A percentile compares a stretch with the other conserved stretches of the same genome.
These are phyloP conservation scores for Acipenser ruthenus DNA, from an alignment of 2,797 vertebrate genomes.

Conservation along the genomic window DNA sequence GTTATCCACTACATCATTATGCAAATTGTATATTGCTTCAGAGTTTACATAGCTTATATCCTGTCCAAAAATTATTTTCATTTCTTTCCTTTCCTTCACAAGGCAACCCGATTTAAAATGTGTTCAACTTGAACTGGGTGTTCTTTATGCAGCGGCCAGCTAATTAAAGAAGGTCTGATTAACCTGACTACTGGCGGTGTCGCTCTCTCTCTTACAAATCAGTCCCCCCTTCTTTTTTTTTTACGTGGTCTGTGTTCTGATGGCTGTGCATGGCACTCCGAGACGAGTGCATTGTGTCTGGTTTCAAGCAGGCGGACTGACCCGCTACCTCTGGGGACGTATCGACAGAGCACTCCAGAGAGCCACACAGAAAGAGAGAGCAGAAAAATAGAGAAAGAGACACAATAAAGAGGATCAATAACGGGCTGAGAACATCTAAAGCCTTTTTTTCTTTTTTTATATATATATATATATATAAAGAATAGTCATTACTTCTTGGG, in stretches of 20 bases:
- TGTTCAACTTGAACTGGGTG: constrained; percentile 51
- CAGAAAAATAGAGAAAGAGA: constrained; percentile 64
- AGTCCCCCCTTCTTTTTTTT: constrained; percentile 58
- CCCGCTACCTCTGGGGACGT: constrained; percentile 92
- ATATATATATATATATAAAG: constrained; percentile 1
- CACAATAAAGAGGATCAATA: constrained; percentile 63
- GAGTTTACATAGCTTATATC: constrained; percentile 55
- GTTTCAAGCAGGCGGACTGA: constrained; percentile 97
- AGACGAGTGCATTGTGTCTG: constrained; percentile 98
- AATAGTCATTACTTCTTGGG: constrained; percentile 6
- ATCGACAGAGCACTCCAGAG: constrained; percentile 97
- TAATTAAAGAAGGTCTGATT: constrained; percentile 95
- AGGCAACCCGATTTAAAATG: constrained; percentile 54
- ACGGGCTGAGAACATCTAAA: constrained; percentile 50
- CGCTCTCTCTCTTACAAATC: constrained; percentile 62
- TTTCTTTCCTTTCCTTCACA: constrained; percentile 27
- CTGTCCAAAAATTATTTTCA: constrained; percentile 32
- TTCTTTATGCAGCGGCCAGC: constrained; percentile 74
- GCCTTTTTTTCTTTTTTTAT: constrained; percentile 56
- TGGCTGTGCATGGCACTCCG: constrained; percentile 84
- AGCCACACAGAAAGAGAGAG: constrained; percentile 71
- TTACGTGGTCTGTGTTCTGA: constrained; percentile 88
- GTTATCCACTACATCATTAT: constrained; percentile 51
- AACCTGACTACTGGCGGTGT: constrained; percentile 87
- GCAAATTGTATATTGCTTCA: constrained; percentile 58